Percentiles rank a stretch among this genome's conserved stretches.
Evolutionary conservation across 2,888 invertebrate species (phyloP).

Genomic region (Orthosia incerta): DNA sequence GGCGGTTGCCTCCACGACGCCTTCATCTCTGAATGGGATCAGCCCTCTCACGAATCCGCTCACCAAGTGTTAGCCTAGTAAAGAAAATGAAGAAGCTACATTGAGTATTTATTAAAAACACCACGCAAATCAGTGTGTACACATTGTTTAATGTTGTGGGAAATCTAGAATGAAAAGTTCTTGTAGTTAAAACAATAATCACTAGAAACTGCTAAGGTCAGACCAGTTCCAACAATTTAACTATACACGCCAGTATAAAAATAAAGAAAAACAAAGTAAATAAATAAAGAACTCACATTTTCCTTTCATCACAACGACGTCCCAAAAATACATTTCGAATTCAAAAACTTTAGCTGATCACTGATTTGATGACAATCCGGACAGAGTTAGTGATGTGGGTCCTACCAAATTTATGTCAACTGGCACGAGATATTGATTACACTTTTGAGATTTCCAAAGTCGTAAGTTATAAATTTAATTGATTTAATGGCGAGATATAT

Average conservation of each 20-base stretch:
- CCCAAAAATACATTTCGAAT: slow-evolving; percentile 49
- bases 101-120: background rate
- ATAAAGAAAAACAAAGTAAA: background rate
- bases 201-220: background rate
- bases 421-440: slow-evolving; percentile 80
- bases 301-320: slow-evolving; percentile 24
- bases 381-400: slow-evolving; percentile 78
- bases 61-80: background rate
- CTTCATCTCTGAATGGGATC: too few species aligned
- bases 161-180: background rate
- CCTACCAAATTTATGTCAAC: slow-evolving; percentile 81
- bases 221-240: background rate
- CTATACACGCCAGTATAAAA: background rate
- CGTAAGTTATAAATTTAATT: slow-evolving; percentile 77
- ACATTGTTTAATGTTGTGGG: background rate
- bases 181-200: background rate
- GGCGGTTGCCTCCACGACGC: too few species aligned
- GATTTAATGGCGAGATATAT: slow-evolving; percentile 79
- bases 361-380: slow-evolving; percentile 78
- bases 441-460: slow-evolving; percentile 73
- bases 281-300: slow-evolving; percentile 20
- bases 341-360: slow-evolving; percentile 71
- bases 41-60: too few species aligned
- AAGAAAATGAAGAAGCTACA: background rate
- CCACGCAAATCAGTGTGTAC: too few species aligned